Conservation (phyloP, 2,888 invertebrate species). For the Antheraea yamamai region DNA sequence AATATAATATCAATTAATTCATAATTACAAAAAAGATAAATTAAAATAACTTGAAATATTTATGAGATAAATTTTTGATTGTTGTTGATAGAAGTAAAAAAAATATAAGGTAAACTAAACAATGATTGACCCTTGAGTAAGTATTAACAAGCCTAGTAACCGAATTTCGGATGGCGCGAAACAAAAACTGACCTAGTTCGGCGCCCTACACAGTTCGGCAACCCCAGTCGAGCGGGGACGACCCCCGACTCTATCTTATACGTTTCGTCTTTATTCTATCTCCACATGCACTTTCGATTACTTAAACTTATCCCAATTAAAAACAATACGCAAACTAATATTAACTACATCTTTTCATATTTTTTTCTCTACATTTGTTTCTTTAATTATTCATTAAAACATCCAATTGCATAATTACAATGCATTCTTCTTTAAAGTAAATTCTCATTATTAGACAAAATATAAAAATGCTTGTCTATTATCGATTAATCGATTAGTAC, state of each 20-base stretch:
- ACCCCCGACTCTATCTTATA: slow-evolving; percentile 60
- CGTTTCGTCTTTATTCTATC: slow-evolving; percentile 54
- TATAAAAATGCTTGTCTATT: background rate
- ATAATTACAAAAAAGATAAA: background rate
- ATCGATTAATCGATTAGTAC: background rate
- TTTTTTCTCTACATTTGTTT: background rate
- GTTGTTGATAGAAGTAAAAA: background rate
- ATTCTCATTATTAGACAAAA: background rate
- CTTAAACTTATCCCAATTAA: background rate
- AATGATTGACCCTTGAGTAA: slow-evolving; percentile 47
- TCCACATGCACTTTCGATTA: slow-evolving; percentile 5
- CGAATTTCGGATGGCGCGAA: slow-evolving; percentile 80
- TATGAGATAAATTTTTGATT: background rate
- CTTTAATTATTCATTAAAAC: background rate
- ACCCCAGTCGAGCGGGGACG: slow-evolving; percentile 69
- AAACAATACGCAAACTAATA: background rate
- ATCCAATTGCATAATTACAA: background rate
- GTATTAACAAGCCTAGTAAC: slow-evolving; percentile 72
- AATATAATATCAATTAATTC: background rate
- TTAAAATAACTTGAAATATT: too few species aligned
- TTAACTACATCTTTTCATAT: background rate
- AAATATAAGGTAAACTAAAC: slow-evolving; percentile 36
- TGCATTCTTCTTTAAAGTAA: background rate
- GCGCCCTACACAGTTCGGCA: slow-evolving; percentile 78
- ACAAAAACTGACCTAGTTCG: slow-evolving; percentile 82